Conservation (phyloP, 1,140 invertebrate genomes). For the Polypedilum pembai region DNA sequence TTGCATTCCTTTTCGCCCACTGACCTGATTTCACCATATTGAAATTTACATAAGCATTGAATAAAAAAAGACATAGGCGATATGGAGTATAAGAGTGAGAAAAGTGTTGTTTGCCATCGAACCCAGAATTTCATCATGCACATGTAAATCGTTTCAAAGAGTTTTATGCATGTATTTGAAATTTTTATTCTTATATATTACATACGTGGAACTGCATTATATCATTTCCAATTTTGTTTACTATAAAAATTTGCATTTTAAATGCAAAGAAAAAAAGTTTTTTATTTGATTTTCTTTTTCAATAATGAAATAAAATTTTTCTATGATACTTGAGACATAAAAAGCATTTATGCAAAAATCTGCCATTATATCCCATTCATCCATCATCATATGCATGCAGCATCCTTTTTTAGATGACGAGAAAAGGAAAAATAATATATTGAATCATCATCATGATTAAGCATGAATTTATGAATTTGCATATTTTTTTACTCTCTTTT, state of each 20-base stretch:
- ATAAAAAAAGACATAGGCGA: too few species aligned
- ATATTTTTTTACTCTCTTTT: not conserved
- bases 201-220: not conserved
- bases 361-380: too few species aligned
- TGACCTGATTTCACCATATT: not conserved
- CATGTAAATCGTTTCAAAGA: not conserved
- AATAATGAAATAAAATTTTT: too few species aligned
- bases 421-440: not conserved
- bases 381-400: too few species aligned
- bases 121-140: not conserved
- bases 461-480: constrained; percentile 12
- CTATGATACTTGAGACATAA: too few species aligned
- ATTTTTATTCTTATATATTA: not conserved
- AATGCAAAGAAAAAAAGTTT: not conserved
- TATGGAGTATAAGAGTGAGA: too few species aligned
- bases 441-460: constrained; percentile 19
- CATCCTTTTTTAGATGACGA: too few species aligned
- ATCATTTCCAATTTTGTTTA: not conserved
- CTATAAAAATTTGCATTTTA: not conserved
- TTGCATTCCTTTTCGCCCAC: not conserved
- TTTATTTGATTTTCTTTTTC: too few species aligned
- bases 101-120: not conserved
- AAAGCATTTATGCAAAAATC: too few species aligned
- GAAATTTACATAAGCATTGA: too few species aligned
- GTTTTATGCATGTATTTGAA: not conserved